Evolutionary conservation across 1,140 invertebrate species (phyloP).

Genomic region (Drosophila aff.): DNA sequence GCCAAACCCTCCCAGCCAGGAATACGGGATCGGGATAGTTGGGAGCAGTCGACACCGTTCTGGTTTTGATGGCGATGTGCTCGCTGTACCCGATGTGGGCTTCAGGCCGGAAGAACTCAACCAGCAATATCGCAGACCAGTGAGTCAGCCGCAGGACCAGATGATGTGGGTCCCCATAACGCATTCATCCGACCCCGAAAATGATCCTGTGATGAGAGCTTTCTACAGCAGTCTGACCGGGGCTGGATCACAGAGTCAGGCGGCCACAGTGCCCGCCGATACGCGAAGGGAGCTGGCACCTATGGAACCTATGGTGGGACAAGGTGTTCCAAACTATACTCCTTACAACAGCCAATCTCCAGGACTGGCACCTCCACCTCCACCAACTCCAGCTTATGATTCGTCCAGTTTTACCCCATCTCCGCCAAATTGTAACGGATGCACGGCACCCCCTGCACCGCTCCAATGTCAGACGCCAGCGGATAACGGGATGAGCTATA

Average conservation of each 20-base stretch:
- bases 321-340: constrained; percentile 5
- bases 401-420: background rate
- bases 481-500: constrained; percentile 23
- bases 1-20: constrained; percentile 3
- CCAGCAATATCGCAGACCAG: constrained; percentile 27
- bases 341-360: background rate
- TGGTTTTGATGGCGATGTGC: constrained; percentile 33
- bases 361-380: background rate
- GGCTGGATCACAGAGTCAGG: background rate
- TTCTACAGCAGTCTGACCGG: constrained; percentile 59
- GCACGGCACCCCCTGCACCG: background rate
- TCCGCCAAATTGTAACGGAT: constrained; percentile 73
- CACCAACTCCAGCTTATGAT: constrained; percentile 11
- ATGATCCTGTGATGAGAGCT: constrained; percentile 70
- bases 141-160: constrained; percentile 10
- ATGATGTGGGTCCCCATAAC: constrained; percentile 42
- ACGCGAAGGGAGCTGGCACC: constrained; percentile 1
- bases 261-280: background rate
- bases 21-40: constrained; percentile 13
- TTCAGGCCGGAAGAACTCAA: constrained; percentile 42
- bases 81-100: constrained; percentile 44
- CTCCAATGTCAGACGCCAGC: constrained; percentile 26
- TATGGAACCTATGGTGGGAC: constrained; percentile 19
- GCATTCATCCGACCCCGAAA: constrained; percentile 28
- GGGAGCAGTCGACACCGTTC: constrained; percentile 25